These are phyloP conservation scores for Mellivora capensis DNA, from an alignment of 2,113 vertebrate species.

Conservation along the genomic window DNA sequence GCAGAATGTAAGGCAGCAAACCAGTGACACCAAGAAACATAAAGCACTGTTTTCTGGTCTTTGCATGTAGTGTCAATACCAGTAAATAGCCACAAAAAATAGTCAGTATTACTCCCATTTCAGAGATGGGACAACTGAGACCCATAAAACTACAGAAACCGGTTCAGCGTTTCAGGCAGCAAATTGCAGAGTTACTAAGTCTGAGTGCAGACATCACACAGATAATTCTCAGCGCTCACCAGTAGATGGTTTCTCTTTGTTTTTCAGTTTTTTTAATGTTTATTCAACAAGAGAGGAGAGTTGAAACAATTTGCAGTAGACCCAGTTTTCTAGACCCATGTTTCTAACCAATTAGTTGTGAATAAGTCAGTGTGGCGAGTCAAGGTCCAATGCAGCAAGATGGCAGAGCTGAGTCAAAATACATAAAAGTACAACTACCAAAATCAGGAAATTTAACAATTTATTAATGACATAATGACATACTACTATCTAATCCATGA, in stretches of 20 bases:
- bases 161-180: not conserved
- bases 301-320: not conserved
- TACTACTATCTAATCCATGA: not conserved
- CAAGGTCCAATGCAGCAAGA: not conserved
- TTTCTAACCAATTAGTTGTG: not conserved
- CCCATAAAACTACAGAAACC: not conserved
- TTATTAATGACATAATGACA: not conserved
- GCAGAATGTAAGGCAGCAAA: not conserved
- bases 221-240: not conserved
- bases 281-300: not conserved
- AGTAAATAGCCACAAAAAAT: not conserved
- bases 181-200: not conserved
- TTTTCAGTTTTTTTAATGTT: not conserved
- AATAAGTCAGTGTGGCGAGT: not conserved
- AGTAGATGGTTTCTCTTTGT: not conserved
- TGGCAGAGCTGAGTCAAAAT: not conserved
- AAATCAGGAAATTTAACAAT: not conserved
- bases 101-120: not conserved
- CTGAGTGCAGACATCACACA: not conserved
- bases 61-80: not conserved
- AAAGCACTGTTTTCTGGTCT: not conserved
- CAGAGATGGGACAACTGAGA: not conserved
- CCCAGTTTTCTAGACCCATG: too few relatives aligned
- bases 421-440: not conserved
- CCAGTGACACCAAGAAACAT: rapidly evolving